These are phyloP conservation scores for Palythoa caribaeorum DNA, from an alignment of 92 coral and sea anemone species.

Conservation along the genomic window DNA sequence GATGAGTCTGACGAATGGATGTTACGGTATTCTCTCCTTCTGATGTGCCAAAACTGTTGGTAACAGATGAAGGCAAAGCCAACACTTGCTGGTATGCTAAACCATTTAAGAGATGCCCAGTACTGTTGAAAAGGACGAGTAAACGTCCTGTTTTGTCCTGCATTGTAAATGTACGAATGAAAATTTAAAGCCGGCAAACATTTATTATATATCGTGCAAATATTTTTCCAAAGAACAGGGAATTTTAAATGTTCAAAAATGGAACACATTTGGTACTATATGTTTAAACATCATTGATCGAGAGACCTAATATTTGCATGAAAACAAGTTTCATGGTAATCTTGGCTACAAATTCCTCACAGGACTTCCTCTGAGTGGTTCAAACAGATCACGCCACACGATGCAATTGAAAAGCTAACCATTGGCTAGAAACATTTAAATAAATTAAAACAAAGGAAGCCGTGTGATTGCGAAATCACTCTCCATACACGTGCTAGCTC, in stretches of 20 bases:
- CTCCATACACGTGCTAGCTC: constrained; percentile 7
- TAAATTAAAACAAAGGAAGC: constrained; percentile 2
- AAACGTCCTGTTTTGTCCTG: constrained; percentile 26
- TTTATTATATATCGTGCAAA: constrained; percentile 9
- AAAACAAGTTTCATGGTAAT: background rate
- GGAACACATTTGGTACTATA: constrained; percentile 25
- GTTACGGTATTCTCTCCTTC: constrained; percentile 77
- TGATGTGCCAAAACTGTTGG: constrained; percentile 90
- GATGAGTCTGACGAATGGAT: constrained; percentile 60
- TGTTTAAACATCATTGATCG: background rate
- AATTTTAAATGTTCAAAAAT: constrained; percentile 30
- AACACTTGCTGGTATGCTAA: constrained; percentile 95
- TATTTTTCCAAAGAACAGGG: constrained; percentile 12
- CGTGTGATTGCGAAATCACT: constrained; percentile 3
- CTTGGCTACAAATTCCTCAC: background rate
- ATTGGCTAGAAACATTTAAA: constrained; percentile 20
- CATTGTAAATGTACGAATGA: background rate
- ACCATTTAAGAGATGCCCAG: constrained; percentile 86
- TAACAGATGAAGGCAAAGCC: constrained; percentile 95
- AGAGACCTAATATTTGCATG: background rate
- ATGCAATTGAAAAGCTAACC: constrained; percentile 17
- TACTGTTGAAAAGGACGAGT: constrained; percentile 46
- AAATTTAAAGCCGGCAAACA: constrained; percentile 10
- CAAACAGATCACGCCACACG: constrained; percentile 38
- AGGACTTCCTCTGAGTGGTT: constrained; percentile 32